phyloP scores from a whole-genome alignment of 1,140 invertebrate genomes.

The Lepidurus couesii region DNA sequence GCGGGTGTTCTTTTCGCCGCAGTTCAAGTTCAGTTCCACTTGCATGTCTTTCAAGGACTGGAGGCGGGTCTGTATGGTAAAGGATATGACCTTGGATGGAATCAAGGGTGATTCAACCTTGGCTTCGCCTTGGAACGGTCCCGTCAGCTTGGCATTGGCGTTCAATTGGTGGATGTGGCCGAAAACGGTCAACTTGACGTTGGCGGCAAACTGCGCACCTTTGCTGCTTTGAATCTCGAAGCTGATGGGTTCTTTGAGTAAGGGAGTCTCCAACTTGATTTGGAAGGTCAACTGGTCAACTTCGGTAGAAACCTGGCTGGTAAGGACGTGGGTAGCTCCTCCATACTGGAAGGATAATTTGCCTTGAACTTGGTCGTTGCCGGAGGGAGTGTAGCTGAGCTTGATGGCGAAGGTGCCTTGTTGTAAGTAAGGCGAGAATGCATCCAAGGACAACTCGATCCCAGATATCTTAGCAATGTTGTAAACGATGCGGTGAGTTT shows the following conservation, averaged over 20 bases:
- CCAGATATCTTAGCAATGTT: slow-evolving; percentile 22
- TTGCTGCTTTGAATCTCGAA: neutral
- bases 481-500: slow-evolving; percentile 23
- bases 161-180: slow-evolving; percentile 24
- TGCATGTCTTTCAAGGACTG: slow-evolving; percentile 19
- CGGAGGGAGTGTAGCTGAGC: neutral
- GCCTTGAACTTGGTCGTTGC: slow-evolving; percentile 18
- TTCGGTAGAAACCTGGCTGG: slow-evolving; percentile 11
- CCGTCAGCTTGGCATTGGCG: neutral
- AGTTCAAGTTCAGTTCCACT: slow-evolving; percentile 27
- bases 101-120: slow-evolving; percentile 27
- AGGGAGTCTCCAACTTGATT: slow-evolving; percentile 29
- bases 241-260: slow-evolving; percentile 1
- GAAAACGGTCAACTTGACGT: slow-evolving; percentile 26
- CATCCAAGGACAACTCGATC: slow-evolving; percentile 25
- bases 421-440: slow-evolving; percentile 32
- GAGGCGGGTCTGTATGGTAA: slow-evolving; percentile 22
- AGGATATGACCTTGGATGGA: slow-evolving; percentile 16
- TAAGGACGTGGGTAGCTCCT: slow-evolving; percentile 23
- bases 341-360: slow-evolving; percentile 29
- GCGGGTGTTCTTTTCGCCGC: slow-evolving; percentile 31
- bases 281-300: slow-evolving; percentile 4
- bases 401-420: neutral
- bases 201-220: neutral
- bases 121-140: neutral